Conservation (phyloP, 2,113 vertebrate genomes). For the Limnothrissa miodon region DNA sequence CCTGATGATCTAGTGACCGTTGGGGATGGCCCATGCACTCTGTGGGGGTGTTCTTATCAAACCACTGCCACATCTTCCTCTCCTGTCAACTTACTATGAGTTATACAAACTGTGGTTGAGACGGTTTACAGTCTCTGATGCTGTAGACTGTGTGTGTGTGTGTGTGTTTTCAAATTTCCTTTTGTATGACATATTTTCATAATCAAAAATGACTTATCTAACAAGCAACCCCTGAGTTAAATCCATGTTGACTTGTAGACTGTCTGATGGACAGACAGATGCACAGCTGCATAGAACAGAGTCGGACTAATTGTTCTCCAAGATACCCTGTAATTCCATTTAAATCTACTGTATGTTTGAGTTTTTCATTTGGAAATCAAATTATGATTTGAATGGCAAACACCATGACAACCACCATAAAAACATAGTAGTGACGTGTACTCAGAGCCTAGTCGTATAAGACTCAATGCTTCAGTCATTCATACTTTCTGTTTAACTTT, state of each 20-base stretch:
- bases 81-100: neutral
- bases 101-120: neutral
- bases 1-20: neutral
- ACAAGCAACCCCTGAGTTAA: neutral
- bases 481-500: too few species aligned
- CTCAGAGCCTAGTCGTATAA: too few species aligned
- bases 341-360: neutral
- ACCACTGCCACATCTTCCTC: neutral
- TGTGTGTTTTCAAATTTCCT: neutral
- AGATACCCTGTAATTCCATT: neutral
- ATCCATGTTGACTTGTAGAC: neutral
- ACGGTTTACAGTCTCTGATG: too few species aligned
- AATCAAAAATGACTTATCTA: too few species aligned
- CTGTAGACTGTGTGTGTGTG: neutral
- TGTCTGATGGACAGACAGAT: too few species aligned
- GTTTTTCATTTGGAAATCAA: neutral
- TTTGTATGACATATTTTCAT: too few species aligned
- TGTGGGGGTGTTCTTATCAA: neutral
- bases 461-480: too few species aligned
- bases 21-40: neutral
- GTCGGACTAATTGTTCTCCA: neutral
- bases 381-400: neutral
- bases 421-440: neutral
- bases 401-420: neutral
- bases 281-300: neutral